phyloP scores from a whole-genome alignment of 2,888 invertebrate species.

The Temnothorax unifasciatus region DNA sequence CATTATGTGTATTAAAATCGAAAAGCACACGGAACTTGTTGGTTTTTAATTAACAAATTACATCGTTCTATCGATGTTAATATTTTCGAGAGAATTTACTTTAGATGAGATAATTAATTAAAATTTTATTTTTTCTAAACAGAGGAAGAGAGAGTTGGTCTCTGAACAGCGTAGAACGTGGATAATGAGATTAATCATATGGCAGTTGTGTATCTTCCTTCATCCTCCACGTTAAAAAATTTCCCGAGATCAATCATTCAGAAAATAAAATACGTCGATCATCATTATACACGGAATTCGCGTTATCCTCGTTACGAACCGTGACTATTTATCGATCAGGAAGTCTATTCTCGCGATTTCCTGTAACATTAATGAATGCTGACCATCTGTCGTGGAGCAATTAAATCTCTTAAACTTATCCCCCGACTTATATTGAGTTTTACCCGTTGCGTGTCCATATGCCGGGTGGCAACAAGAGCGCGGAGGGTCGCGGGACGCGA shows the following conservation, averaged over 20 bases:
- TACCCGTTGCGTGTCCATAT: background rate
- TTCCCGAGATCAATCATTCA: background rate
- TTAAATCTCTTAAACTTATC: background rate
- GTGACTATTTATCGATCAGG: background rate
- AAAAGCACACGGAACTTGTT: background rate
- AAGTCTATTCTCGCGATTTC: background rate
- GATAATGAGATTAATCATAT: conserved; percentile 16
- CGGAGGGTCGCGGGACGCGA: background rate
- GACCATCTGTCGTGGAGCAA: background rate
- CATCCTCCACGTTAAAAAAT: background rate
- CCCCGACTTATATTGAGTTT: background rate
- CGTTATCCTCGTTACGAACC: background rate
- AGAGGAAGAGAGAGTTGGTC: background rate
- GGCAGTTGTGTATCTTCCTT: background rate
- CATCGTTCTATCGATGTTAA: background rate
- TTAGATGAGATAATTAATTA: conserved; percentile 16
- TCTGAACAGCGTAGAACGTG: background rate
- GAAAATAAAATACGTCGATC: conserved; percentile 16
- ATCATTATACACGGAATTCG: conserved; percentile 8
- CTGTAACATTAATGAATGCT: background rate
- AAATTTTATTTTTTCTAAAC: conserved; percentile 15
- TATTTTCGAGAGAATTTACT: background rate
- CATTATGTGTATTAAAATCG: background rate
- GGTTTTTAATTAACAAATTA: conserved; percentile 25
- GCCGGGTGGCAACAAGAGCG: background rate